Percentiles rank a stretch among this genome's conserved stretches.
Evolutionary conservation across 2,113 vertebrate species (phyloP).

Genomic region (Tragelaphus scriptus): DNA sequence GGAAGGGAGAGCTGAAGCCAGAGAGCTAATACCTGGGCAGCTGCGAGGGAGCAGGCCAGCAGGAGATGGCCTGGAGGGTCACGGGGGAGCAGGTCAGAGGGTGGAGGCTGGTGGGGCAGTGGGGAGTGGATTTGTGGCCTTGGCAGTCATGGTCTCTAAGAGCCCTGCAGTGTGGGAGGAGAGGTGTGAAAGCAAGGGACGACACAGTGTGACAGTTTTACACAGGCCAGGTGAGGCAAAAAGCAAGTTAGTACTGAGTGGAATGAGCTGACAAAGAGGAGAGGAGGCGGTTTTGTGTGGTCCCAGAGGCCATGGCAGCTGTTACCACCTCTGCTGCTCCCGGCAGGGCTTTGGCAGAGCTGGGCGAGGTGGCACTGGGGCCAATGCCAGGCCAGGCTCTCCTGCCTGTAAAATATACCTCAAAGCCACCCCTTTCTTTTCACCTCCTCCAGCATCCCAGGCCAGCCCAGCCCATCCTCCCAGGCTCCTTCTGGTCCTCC

Average conservation of each 20-base stretch:
- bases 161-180: neutral
- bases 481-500: neutral
- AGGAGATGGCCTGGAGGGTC: neutral
- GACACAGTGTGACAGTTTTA: neutral
- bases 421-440: neutral
- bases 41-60: neutral
- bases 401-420: neutral
- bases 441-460: neutral
- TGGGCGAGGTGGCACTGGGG: accelerated
- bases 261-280: accelerated
- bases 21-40: too few relatives aligned
- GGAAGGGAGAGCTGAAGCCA: neutral
- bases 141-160: neutral
- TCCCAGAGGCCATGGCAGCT: neutral
- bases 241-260: too few relatives aligned
- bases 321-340: accelerated
- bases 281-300: accelerated
- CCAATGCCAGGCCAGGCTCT: neutral
- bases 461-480: neutral
- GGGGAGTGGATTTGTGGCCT: neutral
- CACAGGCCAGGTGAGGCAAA: neutral
- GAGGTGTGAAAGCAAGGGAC: neutral
- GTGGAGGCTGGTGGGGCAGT: neutral
- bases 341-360: accelerated
- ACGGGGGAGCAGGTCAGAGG: neutral